phyloP scores from a whole-genome alignment of 2,888 invertebrate genomes.

The Synanthedon vespiformis region DNA sequence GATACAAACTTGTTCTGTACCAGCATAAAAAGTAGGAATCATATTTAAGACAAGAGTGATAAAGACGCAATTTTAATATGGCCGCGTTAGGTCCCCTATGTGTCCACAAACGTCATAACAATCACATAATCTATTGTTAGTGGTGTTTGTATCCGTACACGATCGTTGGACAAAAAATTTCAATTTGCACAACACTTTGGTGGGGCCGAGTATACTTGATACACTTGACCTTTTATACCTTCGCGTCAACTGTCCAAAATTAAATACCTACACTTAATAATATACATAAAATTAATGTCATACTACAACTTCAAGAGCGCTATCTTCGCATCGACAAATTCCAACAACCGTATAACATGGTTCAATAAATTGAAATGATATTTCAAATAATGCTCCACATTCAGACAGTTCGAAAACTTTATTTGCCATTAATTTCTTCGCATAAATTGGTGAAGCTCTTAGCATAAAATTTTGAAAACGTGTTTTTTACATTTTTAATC shows the following conservation, averaged over 20 bases:
- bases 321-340: conserved; percentile 4
- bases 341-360: conserved; percentile 11
- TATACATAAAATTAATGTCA: conserved; percentile 19
- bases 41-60: too few relatives aligned
- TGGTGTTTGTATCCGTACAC: too few relatives aligned
- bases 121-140: too few relatives aligned
- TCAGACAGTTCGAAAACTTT: conserved; percentile 13
- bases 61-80: too few relatives aligned
- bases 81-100: too few relatives aligned
- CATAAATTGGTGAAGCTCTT: conserved; percentile 13
- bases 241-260: conserved; percentile 18
- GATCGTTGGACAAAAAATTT: too few relatives aligned
- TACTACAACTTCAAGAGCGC: conserved; percentile 10
- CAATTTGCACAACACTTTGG: too few relatives aligned
- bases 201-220: too few relatives aligned
- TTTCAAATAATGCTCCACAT: conserved; percentile 26
- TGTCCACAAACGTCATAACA: too few relatives aligned
- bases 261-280: conserved; percentile 19
- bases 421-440: conserved; percentile 14
- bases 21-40: too few relatives aligned
- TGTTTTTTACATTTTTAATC: not conserved
- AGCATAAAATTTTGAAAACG: conserved; percentile 9
- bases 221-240: too few relatives aligned
- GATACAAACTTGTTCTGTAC: conserved; percentile 10
- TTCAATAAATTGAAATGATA: conserved; percentile 36